These are phyloP conservation scores for Coryphaenoides rupestris DNA, from an alignment of 2,113 vertebrate genomes.

Conservation along the genomic window DNA sequence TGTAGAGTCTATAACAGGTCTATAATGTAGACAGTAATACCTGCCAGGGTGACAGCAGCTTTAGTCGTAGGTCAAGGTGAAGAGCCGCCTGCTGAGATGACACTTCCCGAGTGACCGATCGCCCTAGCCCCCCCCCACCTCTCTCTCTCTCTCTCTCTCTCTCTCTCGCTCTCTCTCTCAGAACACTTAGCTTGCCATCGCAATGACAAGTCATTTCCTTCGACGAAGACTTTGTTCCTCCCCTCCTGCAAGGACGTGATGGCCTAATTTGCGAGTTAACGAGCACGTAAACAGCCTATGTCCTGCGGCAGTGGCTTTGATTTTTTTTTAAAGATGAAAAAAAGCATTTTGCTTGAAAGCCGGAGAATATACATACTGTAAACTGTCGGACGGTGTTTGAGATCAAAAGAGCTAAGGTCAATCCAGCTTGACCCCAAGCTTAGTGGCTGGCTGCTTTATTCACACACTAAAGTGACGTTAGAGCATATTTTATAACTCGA, in stretches of 20 bases:
- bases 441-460: background rate
- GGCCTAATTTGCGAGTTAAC: constrained; percentile 71
- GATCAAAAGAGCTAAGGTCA: constrained; percentile 23
- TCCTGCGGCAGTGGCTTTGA: constrained; percentile 39
- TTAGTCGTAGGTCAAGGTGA: constrained; percentile 19
- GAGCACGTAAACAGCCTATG: constrained; percentile 62
- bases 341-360: no score
- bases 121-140: background rate
- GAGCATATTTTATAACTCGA: background rate
- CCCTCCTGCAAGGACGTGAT: constrained; percentile 64
- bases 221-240: constrained; percentile 54
- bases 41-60: background rate
- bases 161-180: no score
- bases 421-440: constrained; percentile 14
- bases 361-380: constrained; percentile 16
- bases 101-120: constrained; percentile 31
- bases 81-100: constrained; percentile 51
- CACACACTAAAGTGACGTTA: background rate
- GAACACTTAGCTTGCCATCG: constrained; percentile 5
- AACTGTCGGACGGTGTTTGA: constrained; percentile 13
- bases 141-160: no score
- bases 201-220: constrained; percentile 41
- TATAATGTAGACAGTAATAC: constrained; percentile 32
- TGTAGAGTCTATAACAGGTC: no score
- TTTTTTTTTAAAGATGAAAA: no score